A percentile compares a stretch with the other conserved stretches of the same genome.
phyloP scores from a whole-genome alignment of 2,888 invertebrate species.

The Yponomeuta plumbellus region DNA sequence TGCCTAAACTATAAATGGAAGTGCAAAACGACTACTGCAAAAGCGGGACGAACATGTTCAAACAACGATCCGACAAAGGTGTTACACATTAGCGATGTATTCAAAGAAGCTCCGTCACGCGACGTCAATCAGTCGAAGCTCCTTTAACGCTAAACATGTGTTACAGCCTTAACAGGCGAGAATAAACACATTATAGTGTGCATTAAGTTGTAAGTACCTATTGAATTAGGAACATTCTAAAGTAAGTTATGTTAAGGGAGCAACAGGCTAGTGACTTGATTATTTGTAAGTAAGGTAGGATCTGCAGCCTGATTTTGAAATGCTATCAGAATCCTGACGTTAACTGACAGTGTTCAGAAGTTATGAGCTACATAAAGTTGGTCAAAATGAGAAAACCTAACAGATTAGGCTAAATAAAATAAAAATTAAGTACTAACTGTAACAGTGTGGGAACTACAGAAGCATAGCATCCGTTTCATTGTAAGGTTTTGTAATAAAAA shows the following conservation, averaged over 20 bases:
- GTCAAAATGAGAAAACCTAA: too few relatives aligned
- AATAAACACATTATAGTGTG: constrained; percentile 17
- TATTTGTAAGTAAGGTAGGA: background rate
- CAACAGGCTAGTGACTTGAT: background rate
- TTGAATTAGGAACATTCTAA: background rate
- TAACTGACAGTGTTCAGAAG: too few relatives aligned
- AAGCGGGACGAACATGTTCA: background rate
- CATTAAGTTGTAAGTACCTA: constrained; percentile 11
- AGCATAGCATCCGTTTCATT: too few relatives aligned
- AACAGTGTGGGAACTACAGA: too few relatives aligned
- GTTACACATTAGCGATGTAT: background rate
- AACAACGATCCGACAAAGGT: background rate
- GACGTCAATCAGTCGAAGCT: constrained; percentile 69
- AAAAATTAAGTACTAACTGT: too few relatives aligned
- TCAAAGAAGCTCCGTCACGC: constrained; percentile 45
- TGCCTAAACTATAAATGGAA: too few relatives aligned
- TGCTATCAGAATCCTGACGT: too few relatives aligned
- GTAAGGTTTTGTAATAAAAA: too few relatives aligned
- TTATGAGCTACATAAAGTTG: too few relatives aligned
- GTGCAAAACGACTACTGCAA: too few relatives aligned
- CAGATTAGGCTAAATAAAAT: too few relatives aligned
- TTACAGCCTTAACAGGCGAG: constrained; percentile 30
- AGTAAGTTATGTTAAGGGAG: background rate
- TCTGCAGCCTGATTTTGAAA: background rate
- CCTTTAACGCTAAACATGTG: constrained; percentile 66